Evolutionary conservation across 2,888 invertebrate genomes (phyloP).

Genomic region (Drosophila parthenogenetica): DNA sequence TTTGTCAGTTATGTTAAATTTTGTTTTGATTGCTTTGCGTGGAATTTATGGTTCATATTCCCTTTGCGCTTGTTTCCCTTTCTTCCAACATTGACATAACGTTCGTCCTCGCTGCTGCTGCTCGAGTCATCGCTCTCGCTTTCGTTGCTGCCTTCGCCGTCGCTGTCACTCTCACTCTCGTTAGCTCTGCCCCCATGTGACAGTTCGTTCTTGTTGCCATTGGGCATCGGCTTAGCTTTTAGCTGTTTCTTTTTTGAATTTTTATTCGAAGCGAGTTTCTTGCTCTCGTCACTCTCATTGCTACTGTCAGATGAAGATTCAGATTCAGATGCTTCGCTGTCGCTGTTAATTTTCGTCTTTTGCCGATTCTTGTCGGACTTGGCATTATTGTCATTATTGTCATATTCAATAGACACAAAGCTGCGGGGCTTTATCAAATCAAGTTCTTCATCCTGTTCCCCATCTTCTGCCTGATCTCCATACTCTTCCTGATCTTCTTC

Average conservation of each 20-base stretch:
- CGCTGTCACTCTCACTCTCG: slow-evolving; percentile 4
- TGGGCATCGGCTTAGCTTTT: background rate
- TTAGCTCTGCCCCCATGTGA: background rate
- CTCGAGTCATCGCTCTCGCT: slow-evolving; percentile 8
- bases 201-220: background rate
- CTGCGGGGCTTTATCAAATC: slow-evolving; percentile 54
- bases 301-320: background rate
- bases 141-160: background rate
- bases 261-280: background rate
- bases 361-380: slow-evolving; percentile 13
- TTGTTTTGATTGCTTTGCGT: slow-evolving; percentile 14
- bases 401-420: slow-evolving; percentile 82
- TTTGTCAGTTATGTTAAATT: background rate
- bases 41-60: slow-evolving; percentile 1
- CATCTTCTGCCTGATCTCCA: background rate
- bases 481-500: background rate
- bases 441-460: background rate
- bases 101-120: slow-evolving; percentile 13
- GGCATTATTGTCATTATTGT: slow-evolving; percentile 52
- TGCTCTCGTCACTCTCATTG: slow-evolving; percentile 13
- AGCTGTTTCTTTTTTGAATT: background rate
- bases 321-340: slow-evolving; percentile 13
- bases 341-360: slow-evolving; percentile 35
- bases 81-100: background rate
- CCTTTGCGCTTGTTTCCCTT: slow-evolving; percentile 8